Evolutionary conservation across 2,888 invertebrate species (phyloP).

Genomic region (Augochlorella aurata): DNA sequence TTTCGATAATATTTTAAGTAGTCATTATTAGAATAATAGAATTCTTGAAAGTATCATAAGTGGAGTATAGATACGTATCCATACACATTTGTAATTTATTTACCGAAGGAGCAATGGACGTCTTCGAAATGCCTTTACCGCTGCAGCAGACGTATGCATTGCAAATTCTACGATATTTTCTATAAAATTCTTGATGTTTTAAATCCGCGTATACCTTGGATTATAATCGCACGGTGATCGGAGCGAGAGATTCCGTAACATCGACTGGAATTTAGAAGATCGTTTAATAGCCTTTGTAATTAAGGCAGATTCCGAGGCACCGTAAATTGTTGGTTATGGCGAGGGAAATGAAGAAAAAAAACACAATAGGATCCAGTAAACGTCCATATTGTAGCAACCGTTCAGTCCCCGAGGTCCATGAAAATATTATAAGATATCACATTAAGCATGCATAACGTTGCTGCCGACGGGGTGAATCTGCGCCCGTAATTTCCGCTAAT

Average conservation of each 20-base stretch:
- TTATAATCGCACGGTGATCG: not conserved
- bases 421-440: conserved; percentile 53
- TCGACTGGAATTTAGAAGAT: not conserved
- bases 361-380: conserved; percentile 24
- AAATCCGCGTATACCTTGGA: not conserved
- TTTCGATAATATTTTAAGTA: too few species aligned
- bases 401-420: conserved; percentile 37
- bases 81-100: too few species aligned
- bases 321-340: too few species aligned
- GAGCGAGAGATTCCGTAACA: not conserved
- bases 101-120: too few species aligned
- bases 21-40: too few species aligned
- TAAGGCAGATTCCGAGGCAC: not conserved
- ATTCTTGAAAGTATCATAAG: too few species aligned
- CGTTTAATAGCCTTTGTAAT: not conserved
- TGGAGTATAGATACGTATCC: too few species aligned
- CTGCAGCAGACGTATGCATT: too few species aligned
- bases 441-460: conserved; percentile 55
- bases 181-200: too few species aligned
- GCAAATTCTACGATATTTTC: too few species aligned
- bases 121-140: too few species aligned
- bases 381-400: not conserved
- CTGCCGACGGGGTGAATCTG: conserved; percentile 39
- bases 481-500: conserved; percentile 63
- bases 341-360: not conserved